Conservation (phyloP, 2,888 invertebrate genomes). For the Eilema griseolum region DNA sequence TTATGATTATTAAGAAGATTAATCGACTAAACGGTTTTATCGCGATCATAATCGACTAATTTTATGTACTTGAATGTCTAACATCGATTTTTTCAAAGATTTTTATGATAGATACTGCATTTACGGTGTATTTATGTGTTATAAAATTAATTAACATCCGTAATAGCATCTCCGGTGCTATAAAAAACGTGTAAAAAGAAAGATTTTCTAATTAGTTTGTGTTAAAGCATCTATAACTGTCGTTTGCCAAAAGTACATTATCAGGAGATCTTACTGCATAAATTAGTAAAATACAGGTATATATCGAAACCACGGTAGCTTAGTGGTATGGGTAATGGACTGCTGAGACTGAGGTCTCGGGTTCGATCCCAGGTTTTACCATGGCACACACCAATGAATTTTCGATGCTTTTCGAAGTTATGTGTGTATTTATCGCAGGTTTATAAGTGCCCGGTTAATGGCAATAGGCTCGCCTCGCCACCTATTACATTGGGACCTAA, state of each 20-base stretch:
- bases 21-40: slow-evolving; percentile 30
- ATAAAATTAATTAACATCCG: slow-evolving; percentile 28
- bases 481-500: too few species aligned
- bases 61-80: slow-evolving; percentile 34
- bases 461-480: too few species aligned
- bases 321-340: too few species aligned
- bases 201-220: slow-evolving; percentile 14
- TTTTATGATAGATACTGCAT: slow-evolving; percentile 29
- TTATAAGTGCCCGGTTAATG: too few species aligned
- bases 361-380: too few species aligned
- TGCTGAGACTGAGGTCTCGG: too few species aligned
- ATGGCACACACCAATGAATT: too few species aligned
- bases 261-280: too few species aligned
- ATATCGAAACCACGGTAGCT: too few species aligned
- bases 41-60: slow-evolving; percentile 34
- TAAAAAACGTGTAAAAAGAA: slow-evolving; percentile 16
- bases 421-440: too few species aligned
- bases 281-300: too few species aligned
- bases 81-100: slow-evolving; percentile 38
- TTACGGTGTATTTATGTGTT: slow-evolving; percentile 32
- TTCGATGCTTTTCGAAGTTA: too few species aligned
- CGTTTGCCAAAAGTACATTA: background rate
- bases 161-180: slow-evolving; percentile 8
- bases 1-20: slow-evolving; percentile 31
- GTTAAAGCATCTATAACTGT: slow-evolving; percentile 17